phyloP scores from a whole-genome alignment of 2,888 invertebrate genomes.

The Plebejus argus region DNA sequence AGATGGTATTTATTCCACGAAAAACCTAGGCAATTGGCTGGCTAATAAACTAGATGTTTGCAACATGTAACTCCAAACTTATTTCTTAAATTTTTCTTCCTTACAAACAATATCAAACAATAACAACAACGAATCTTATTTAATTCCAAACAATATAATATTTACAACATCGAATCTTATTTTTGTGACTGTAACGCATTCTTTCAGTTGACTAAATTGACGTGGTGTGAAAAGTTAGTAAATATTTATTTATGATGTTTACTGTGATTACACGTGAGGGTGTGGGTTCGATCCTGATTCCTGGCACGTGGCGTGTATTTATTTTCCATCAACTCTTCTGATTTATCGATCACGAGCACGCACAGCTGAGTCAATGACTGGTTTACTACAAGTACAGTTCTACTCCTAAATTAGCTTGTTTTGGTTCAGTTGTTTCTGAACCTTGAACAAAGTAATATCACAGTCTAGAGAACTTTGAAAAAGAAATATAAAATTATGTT shows the following conservation, averaged over 20 bases:
- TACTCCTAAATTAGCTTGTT: slow-evolving; percentile 13
- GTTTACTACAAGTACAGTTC: slow-evolving; percentile 1
- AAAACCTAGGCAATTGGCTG: no score
- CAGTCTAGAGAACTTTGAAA: no score
- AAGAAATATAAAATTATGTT: no score
- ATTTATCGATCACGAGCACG: slow-evolving; percentile 14
- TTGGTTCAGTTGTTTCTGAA: background rate
- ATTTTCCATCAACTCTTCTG: slow-evolving; percentile 15
- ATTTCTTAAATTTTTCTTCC: no score
- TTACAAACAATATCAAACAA: no score
- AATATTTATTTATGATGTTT: slow-evolving; percentile 21
- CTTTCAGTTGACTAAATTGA: background rate
- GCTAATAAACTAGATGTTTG: no score
- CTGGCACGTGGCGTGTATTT: slow-evolving; percentile 15
- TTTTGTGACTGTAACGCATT: background rate
- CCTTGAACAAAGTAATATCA: background rate
- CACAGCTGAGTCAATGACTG: slow-evolving; percentile 27
- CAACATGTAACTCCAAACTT: no score
- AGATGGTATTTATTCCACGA: no score
- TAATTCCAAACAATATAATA: no score
- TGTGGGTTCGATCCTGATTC: slow-evolving; percentile 14
- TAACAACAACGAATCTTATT: no score
- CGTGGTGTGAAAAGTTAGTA: background rate
- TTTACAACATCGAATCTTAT: no score
- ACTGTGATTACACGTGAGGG: background rate